phyloP scores from a whole-genome alignment of 2,113 vertebrate species.

The Myotis yumanensis region DNA sequence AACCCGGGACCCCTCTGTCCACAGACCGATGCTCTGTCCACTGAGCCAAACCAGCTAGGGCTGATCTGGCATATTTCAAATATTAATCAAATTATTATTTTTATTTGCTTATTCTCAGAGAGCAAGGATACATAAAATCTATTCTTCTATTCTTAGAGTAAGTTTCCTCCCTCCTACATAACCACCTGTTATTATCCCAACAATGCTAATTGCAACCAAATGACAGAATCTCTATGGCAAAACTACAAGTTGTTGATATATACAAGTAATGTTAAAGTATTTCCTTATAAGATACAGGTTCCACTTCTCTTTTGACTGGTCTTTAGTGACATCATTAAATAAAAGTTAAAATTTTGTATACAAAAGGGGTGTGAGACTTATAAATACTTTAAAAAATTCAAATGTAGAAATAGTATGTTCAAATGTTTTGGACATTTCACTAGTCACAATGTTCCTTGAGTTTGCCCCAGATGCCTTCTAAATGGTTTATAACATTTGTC shows the following conservation, averaged over 20 bases:
- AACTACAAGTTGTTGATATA: constrained; percentile 13
- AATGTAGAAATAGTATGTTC: background rate
- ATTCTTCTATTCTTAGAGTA: constrained; percentile 51
- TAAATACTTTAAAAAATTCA: constrained; percentile 18
- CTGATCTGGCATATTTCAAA: background rate
- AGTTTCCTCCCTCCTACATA: constrained; percentile 43
- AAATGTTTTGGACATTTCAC: constrained; percentile 42
- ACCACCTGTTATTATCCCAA: constrained; percentile 46
- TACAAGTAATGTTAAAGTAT: constrained; percentile 44
- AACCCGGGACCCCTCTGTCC: too few relatives aligned
- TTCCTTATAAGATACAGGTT: constrained; percentile 28
- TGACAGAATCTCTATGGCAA: constrained; percentile 47
- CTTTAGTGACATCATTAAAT: background rate
- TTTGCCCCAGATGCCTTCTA: background rate
- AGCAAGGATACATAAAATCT: background rate
- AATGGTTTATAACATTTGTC: constrained; percentile 6
- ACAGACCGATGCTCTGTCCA: too few relatives aligned
- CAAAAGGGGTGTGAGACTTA: background rate
- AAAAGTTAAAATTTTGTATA: constrained; percentile 36
- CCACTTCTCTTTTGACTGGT: background rate
- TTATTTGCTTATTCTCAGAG: constrained; percentile 44
- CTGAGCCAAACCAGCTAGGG: too few relatives aligned
- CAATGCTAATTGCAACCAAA: constrained; percentile 1
- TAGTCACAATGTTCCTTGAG: background rate
- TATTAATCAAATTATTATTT: constrained; percentile 11